Conservation (phyloP, 2,888 invertebrate genomes). For the Xylocampa areola region DNA sequence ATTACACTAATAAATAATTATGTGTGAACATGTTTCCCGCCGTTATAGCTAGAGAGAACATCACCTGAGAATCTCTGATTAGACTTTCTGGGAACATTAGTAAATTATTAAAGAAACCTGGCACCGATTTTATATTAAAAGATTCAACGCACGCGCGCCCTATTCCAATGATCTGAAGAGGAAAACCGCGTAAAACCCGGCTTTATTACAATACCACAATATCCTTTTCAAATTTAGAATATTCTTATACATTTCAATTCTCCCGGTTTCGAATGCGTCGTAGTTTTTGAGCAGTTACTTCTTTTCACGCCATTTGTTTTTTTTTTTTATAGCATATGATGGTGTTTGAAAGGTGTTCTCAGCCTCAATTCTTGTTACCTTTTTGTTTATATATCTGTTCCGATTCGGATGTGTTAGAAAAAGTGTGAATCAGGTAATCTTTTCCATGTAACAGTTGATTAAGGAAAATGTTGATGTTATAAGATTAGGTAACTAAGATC, state of each 20-base stretch:
- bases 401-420: slow-evolving; percentile 41
- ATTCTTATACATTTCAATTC: slow-evolving; percentile 49
- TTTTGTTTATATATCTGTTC: slow-evolving; percentile 34
- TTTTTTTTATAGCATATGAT: slow-evolving; percentile 7
- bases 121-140: slow-evolving; percentile 52
- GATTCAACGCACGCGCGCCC: slow-evolving; percentile 33
- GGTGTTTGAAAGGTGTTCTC: slow-evolving; percentile 40
- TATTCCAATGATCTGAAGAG: slow-evolving; percentile 61
- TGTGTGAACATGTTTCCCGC: background rate
- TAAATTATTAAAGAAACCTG: slow-evolving; percentile 48
- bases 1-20: slow-evolving; percentile 17
- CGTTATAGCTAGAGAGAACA: slow-evolving; percentile 12
- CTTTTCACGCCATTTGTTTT: slow-evolving; percentile 27
- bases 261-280: slow-evolving; percentile 17
- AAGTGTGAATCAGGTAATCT: slow-evolving; percentile 45
- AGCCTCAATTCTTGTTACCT: slow-evolving; percentile 33
- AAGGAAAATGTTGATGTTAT: slow-evolving; percentile 42
- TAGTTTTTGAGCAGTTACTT: slow-evolving; percentile 33
- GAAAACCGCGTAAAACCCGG: slow-evolving; percentile 60
- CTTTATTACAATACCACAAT: slow-evolving; percentile 43
- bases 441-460: slow-evolving; percentile 28
- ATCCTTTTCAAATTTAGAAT: slow-evolving; percentile 28
- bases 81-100: slow-evolving; percentile 57
- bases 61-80: slow-evolving; percentile 21
- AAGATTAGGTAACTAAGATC: slow-evolving; percentile 41